phyloP scores from a whole-genome alignment of 53 echinoderm and acorn worm genomes.

The Astropecten irregularis region DNA sequence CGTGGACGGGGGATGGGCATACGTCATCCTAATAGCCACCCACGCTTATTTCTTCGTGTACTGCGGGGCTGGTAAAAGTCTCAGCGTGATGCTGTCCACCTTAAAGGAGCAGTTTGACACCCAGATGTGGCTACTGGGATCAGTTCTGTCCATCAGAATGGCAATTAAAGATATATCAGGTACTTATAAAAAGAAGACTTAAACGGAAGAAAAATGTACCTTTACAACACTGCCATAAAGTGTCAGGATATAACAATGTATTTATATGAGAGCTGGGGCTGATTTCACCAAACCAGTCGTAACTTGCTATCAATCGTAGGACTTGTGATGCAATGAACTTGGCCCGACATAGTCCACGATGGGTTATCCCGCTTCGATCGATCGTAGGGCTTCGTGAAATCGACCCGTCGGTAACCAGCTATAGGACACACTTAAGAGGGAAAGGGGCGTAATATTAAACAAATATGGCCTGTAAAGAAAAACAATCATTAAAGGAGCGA shows the following conservation, averaged over 20 bases:
- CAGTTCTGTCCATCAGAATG: neutral
- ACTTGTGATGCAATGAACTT: too few species aligned
- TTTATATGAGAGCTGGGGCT: neutral
- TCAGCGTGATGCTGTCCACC: slow-evolving; percentile 9
- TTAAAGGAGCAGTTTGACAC: slow-evolving; percentile 11
- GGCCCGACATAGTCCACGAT: too few species aligned
- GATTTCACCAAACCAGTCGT: neutral
- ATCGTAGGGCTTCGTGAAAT: too few species aligned
- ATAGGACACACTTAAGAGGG: too few species aligned
- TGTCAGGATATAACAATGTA: neutral
- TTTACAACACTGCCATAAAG: neutral
- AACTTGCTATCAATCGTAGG: neutral
- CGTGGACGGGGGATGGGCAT: slow-evolving; percentile 20
- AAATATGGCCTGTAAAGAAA: too few species aligned
- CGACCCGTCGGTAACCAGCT: too few species aligned
- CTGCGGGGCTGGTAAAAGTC: neutral
- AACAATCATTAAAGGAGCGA: too few species aligned
- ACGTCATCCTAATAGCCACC: neutral
- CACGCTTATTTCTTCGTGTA: neutral
- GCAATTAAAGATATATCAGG: neutral
- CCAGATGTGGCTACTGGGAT: slow-evolving; percentile 8
- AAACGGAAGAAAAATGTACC: neutral
- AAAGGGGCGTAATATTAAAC: too few species aligned
- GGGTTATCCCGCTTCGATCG: too few species aligned
- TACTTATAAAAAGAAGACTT: neutral